Evolutionary conservation across 2,888 invertebrate species (phyloP).

Genomic region (Acrobasis consociella): DNA sequence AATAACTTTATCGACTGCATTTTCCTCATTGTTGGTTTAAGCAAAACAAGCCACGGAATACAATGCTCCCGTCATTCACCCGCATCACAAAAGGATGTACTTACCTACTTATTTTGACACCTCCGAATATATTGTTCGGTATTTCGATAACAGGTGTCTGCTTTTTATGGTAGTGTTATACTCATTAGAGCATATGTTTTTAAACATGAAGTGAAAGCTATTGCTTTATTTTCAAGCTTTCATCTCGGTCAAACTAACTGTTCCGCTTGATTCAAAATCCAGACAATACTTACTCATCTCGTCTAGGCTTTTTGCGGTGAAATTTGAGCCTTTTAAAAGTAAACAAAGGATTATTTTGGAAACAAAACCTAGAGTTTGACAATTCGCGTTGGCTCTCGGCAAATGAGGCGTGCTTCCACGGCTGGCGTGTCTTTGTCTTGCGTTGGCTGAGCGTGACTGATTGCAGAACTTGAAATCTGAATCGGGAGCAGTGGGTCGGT

Average conservation of each 20-base stretch:
- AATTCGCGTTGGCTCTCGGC: not conserved
- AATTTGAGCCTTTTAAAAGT: not conserved
- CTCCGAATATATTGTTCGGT: conserved; percentile 3
- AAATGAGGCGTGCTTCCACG: conserved; percentile 10
- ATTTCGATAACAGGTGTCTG: not conserved
- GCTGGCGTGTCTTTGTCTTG: conserved; percentile 6
- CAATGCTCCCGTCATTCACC: not conserved
- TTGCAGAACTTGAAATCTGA: conserved; percentile 1
- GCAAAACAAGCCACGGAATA: conserved; percentile 3
- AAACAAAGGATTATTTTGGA: conserved; percentile 13
- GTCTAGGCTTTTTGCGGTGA: conserved; percentile 8
- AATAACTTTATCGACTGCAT: conserved; percentile 2
- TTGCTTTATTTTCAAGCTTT: not conserved
- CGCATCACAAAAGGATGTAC: conserved; percentile 10
- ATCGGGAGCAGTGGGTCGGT: not conserved
- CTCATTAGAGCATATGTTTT: conserved; percentile 3
- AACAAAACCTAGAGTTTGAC: not conserved
- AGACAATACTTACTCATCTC: conserved; percentile 10
- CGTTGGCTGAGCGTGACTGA: conserved; percentile 1
- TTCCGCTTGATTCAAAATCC: not conserved
- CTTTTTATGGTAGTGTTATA: not conserved
- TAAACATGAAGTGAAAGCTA: not conserved
- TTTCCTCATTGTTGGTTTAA: conserved; percentile 12
- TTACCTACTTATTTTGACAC: conserved; percentile 7
- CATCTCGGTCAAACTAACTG: not conserved